Evolutionary conservation across 2,888 invertebrate genomes (phyloP).

Genomic region (Scaptodrosophila latifasciaeformis): DNA sequence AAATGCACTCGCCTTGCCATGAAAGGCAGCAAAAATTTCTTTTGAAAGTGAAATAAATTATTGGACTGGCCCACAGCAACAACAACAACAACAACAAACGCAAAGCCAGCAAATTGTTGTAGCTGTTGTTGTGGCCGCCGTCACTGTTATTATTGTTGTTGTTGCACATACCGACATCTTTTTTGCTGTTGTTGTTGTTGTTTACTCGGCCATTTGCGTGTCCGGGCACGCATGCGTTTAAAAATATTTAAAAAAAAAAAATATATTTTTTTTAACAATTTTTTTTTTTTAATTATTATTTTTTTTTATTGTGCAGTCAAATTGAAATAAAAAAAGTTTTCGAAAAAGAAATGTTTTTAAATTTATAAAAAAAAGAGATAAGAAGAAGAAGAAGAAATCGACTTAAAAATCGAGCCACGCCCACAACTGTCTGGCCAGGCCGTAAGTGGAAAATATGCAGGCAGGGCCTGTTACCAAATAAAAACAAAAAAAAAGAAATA

Average conservation of each 20-base stretch:
- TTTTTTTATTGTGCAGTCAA: not conserved
- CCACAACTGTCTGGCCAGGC: too few species aligned
- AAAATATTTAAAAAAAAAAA: too few species aligned
- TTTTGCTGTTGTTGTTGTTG: not conserved
- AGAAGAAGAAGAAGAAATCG: not conserved
- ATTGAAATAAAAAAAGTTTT: not conserved
- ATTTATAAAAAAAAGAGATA: not conserved
- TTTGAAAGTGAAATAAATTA: slow-evolving; percentile 1
- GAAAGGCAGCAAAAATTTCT: not conserved
- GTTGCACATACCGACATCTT: slow-evolving; percentile 1
- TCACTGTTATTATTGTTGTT: slow-evolving; percentile 1
- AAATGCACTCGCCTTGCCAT: slow-evolving; percentile 20
- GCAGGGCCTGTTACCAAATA: too few species aligned
- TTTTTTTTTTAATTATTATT: slow-evolving; percentile 2
- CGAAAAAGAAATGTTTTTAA: too few species aligned
- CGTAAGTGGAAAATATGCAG: too few species aligned
- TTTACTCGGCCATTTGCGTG: too few species aligned
- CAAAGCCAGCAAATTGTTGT: slow-evolving; percentile 1
- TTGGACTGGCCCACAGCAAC: not conserved
- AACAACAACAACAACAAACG: too few species aligned
- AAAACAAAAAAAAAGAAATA: too few species aligned
- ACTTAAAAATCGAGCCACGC: slow-evolving; percentile 6
- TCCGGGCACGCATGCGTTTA: too few species aligned
- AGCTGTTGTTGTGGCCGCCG: not conserved
- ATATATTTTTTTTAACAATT: too few species aligned